phyloP scores from a whole-genome alignment of 2,113 vertebrate species.

The Dasypus novemcinctus region DNA sequence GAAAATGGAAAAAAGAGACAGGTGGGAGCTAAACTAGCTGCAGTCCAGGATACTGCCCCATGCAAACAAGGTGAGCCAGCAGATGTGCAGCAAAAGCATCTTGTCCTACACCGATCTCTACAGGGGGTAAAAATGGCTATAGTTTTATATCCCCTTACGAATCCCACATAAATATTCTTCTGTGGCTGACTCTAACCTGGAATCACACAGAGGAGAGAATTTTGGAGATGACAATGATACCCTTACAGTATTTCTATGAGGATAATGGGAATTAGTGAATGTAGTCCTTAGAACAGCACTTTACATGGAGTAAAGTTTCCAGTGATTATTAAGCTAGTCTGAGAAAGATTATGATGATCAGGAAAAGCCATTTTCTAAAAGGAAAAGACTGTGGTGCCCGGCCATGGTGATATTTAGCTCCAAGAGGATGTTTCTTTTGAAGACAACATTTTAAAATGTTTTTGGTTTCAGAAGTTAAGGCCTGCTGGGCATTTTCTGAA shows the following conservation, averaged over 20 bases:
- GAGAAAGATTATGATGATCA: background rate
- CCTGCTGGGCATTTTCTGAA: background rate
- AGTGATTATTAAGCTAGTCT: background rate
- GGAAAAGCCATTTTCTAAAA: background rate
- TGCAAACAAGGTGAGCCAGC: background rate
- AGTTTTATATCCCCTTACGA: background rate
- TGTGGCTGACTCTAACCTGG: background rate
- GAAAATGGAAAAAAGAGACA: background rate
- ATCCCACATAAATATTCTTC: background rate
- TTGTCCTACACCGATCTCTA: background rate
- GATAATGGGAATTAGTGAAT: background rate
- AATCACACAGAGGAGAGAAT: background rate
- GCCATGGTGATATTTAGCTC: background rate
- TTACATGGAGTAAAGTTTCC: background rate
- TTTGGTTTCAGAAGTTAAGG: background rate
- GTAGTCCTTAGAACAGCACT: too few relatives aligned
- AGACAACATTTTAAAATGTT: background rate
- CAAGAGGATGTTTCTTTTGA: background rate
- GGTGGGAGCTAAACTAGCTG: background rate
- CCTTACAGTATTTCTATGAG: background rate
- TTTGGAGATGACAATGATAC: background rate
- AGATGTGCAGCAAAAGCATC: fast-evolving
- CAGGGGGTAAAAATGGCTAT: background rate
- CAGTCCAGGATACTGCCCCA: background rate
- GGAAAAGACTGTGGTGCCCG: background rate